Evolutionary conservation across 2,113 vertebrate genomes (phyloP), one percentile per base, ranked within the genome.

Genomic region (Varanus salvator): DNA sequence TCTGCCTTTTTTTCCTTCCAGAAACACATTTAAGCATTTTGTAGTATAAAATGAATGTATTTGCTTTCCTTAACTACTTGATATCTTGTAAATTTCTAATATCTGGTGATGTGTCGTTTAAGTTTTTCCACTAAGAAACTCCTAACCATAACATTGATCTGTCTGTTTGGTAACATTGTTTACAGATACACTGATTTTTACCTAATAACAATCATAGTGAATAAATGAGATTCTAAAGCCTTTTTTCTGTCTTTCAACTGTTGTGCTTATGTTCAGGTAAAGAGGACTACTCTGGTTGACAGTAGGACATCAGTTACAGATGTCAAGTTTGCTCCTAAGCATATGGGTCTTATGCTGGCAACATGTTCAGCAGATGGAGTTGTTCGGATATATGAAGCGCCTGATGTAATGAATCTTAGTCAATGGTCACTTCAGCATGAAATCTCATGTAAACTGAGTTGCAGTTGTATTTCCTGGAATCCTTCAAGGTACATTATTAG

Each of bases 361-460:
- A 99, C 99, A 48, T 99, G 99, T 94, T 99, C 99, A 54, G 98
- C 99, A 27, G 98, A 99, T 84, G 99, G 98, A 1, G 98, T 99
- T 90, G 99, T 99, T 92, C 98, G 99, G 93, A 98, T 99, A 94
- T 99, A 99, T 2, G 99, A 99, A 95, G 99, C 99, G 17, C 99
- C 99, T 4, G 99, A 99, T 80, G 98, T 99, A 90, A 99, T 99
- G 99, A 99, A 99, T 95, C 97, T 99, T 85, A 99, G 99, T 94
- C 99, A 99, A 96, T 99, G 99, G 98, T 99, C 98, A 14, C 96
- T 99, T 85, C 99, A 99, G 96, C 99, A 99, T 48, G 99, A 99
- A 96, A 99, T 99, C 93, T 99, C 99, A 0, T 99, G 98, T 96
- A 99, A 99, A 83, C 98, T 99, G 89, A 99, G 98, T 97, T 99